Evolutionary conservation across 2,888 invertebrate genomes (phyloP).

Genomic region (Drosophila kuntzei): DNA sequence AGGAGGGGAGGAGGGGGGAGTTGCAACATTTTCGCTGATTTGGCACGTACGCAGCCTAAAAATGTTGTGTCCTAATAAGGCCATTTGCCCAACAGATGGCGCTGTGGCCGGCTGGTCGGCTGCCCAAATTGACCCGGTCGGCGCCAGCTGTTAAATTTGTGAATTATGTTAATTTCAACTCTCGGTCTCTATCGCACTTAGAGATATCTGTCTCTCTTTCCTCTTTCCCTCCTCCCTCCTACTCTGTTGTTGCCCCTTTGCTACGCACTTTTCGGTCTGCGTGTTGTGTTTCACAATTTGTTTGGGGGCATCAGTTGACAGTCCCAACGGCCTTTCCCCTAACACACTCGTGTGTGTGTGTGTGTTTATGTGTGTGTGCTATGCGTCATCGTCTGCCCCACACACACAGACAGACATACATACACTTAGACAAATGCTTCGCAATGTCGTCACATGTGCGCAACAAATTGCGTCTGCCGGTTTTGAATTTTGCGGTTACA

Average conservation of each 20-base stretch:
- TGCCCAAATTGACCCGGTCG: slow-evolving; percentile 45
- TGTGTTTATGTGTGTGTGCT: slow-evolving; percentile 6
- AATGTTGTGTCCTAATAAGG: slow-evolving; percentile 58
- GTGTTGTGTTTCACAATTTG: slow-evolving; percentile 74
- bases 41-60: slow-evolving; percentile 67
- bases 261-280: slow-evolving; percentile 32
- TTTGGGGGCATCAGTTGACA: slow-evolving; percentile 50
- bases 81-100: slow-evolving; percentile 64
- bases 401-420: slow-evolving; percentile 9
- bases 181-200: background rate
- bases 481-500: slow-evolving; percentile 78
- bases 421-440: slow-evolving; percentile 23
- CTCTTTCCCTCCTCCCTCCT: background rate
- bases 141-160: slow-evolving; percentile 70
- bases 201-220: slow-evolving; percentile 19
- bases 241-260: background rate
- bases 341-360: background rate
- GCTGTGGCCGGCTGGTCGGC: slow-evolving; percentile 25
- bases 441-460: slow-evolving; percentile 65
- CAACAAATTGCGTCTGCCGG: slow-evolving; percentile 80
- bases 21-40: slow-evolving; percentile 56
- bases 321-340: slow-evolving; percentile 47
- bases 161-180: slow-evolving; percentile 73
- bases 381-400: slow-evolving; percentile 56
- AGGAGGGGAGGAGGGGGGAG: background rate